Conservation (phyloP, 1,140 invertebrate genomes). For the Branchinecta lynchi region DNA sequence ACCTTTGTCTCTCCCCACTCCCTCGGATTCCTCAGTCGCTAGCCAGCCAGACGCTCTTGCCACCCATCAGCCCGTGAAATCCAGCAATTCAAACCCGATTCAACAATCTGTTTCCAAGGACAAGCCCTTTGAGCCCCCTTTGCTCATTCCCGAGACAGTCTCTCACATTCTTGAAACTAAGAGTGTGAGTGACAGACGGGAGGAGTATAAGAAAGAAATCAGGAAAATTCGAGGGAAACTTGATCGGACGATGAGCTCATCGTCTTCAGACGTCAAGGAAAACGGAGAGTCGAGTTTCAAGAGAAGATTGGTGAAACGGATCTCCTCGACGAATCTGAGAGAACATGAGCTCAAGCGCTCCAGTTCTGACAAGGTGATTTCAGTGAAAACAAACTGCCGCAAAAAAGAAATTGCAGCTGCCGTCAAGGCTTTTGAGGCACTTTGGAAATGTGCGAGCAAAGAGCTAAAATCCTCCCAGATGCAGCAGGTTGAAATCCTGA, state of each 20-base stretch:
- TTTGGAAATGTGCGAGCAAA: background rate
- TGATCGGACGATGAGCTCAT: background rate
- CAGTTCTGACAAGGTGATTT: background rate
- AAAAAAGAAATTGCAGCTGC: background rate
- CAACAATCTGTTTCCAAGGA: background rate
- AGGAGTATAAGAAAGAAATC: conserved; percentile 1
- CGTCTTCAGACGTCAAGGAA: background rate
- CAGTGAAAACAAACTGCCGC: background rate
- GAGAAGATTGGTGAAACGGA: background rate
- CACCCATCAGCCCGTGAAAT: background rate
- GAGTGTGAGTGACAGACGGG: background rate
- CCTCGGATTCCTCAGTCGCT: background rate
- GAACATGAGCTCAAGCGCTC: background rate
- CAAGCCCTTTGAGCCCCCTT: background rate
- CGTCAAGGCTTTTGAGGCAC: background rate
- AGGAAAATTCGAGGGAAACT: background rate
- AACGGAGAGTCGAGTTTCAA: background rate
- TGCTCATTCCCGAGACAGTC: background rate
- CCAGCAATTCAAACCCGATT: background rate
- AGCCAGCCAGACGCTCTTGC: background rate
- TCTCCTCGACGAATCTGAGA: background rate
- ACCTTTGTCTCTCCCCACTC: background rate
- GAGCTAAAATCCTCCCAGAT: background rate
- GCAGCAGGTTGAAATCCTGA: background rate
- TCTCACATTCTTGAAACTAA: background rate